Evolutionary conservation across 2,113 vertebrate genomes (phyloP), one percentile per base, ranked within the genome.

Genomic region (Cyanistes caeruleus): DNA sequence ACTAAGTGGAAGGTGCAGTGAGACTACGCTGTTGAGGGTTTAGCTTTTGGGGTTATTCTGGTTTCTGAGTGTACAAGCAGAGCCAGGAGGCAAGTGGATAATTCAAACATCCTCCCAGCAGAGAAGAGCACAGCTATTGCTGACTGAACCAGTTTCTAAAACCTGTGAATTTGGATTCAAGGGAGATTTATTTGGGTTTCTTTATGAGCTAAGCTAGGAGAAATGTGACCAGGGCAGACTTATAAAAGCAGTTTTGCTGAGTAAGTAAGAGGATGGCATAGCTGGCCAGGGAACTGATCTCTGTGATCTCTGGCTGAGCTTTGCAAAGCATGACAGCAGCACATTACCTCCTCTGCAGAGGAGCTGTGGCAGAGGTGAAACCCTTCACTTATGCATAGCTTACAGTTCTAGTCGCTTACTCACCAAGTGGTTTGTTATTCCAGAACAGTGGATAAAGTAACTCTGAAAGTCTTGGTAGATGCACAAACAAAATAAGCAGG

Each of bases 241-340:
- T 6, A 31, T 46, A 53, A 58, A 81, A 65, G 68, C 59, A 64
- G 25, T 91, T 83, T 56, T 89, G 53, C 49, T 1, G 7, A 70
- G 33, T 41, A 83, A 67, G 58, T 52, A 53, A 43, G 75, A 92
- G 35, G 75, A 39, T 79, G 89, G 85, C 65, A 60, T 21, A 73
- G 72, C 67, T 44, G 49, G 23, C 72, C 46, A 41, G 67, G 53
- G 89, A 96, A 79, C 9, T 85, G 83, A 11, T 77, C 49, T 37
- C 93, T 83, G 70, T 85, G 86, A 64, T 90, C 83, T 82, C 60
- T 72, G 89, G 67, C 86, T 90, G 67, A 83, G 93, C 67, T 86
- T 64, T 69, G 75, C 70, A 73, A 27, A 65, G 75, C 0, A 1
- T 79, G 91, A 24, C 4, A 10, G 75, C 35, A 75, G 70, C 39